These are phyloP conservation scores for Limenitis camilla DNA, from an alignment of 2,888 invertebrate genomes.

Conservation along the genomic window DNA sequence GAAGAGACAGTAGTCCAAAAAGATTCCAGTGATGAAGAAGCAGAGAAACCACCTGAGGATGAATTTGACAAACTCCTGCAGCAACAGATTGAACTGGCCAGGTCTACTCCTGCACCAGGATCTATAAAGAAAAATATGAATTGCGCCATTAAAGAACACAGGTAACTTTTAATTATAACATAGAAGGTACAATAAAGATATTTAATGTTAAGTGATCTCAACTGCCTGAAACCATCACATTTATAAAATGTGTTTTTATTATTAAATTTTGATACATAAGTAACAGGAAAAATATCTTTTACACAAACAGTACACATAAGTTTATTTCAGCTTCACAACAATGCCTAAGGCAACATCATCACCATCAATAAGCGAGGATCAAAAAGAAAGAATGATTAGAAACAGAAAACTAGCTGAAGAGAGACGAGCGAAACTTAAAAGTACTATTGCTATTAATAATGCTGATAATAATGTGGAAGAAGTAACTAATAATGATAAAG, in stretches of 20 bases:
- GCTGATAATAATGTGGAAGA: conserved; percentile 12
- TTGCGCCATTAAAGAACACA: conserved; percentile 34
- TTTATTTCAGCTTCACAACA: conserved; percentile 43
- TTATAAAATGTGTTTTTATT: not conserved
- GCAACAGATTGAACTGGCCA: conserved; percentile 77
- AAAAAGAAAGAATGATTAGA: conserved; percentile 79
- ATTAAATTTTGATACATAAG: not conserved
- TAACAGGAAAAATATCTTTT: no score
- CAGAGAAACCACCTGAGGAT: conserved; percentile 64
- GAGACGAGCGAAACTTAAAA: conserved; percentile 68
- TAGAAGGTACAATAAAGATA: no score
- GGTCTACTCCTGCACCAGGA: conserved; percentile 51
- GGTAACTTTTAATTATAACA: conserved; percentile 26
- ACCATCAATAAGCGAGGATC: conserved; percentile 74
- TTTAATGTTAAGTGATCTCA: no score
- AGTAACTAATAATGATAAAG: not conserved
- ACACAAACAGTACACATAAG: no score
- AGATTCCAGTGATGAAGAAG: conserved; percentile 65
- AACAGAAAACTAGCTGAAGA: conserved; percentile 80
- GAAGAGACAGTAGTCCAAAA: conserved; percentile 59
- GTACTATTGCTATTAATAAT: conserved; percentile 24
- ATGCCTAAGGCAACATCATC: conserved; percentile 63
- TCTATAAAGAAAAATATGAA: conserved; percentile 37
- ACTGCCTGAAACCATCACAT: not conserved
- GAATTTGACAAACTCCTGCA: conserved; percentile 78